Evolutionary conservation across 2,888 invertebrate genomes (phyloP).

Genomic region (Chydorus sphaericus): DNA sequence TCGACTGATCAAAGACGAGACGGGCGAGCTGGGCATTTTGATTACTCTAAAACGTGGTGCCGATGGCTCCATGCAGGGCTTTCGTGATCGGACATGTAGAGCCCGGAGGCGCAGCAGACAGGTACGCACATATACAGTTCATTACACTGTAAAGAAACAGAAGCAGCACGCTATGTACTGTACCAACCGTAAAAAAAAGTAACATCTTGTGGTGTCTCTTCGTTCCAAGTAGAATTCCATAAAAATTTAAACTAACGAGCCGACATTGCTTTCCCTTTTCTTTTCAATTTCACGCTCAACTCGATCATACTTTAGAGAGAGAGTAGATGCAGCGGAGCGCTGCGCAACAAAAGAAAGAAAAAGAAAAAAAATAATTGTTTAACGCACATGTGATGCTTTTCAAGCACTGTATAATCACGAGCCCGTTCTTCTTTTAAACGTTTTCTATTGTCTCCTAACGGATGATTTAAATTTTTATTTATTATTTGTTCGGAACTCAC

Average conservation of each 20-base stretch:
- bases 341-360: neutral
- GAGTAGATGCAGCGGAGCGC: neutral
- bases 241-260: too few species aligned
- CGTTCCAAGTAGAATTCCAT: neutral
- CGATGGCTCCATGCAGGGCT: constrained; percentile 16
- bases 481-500: neutral
- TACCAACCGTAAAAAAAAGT: neutral
- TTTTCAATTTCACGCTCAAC: constrained; percentile 7
- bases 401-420: too few species aligned
- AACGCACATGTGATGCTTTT: neutral
- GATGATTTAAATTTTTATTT: too few species aligned
- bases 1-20: constrained; percentile 46
- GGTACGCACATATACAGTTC: constrained; percentile 33
- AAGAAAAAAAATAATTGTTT: neutral
- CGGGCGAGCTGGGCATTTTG: constrained; percentile 49
- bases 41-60: constrained; percentile 42
- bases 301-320: neutral
- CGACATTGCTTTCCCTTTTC: neutral
- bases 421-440: too few species aligned
- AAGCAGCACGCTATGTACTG: neutral
- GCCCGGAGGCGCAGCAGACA: constrained; percentile 45
- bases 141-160: constrained; percentile 10
- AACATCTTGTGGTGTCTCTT: neutral
- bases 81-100: constrained; percentile 31
- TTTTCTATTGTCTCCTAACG: too few species aligned